Evolutionary conservation across 2,888 invertebrate genomes (phyloP), one percentile per base, ranked within the genome.

Genomic region (Scaptomyza cyrtandrae): DNA sequence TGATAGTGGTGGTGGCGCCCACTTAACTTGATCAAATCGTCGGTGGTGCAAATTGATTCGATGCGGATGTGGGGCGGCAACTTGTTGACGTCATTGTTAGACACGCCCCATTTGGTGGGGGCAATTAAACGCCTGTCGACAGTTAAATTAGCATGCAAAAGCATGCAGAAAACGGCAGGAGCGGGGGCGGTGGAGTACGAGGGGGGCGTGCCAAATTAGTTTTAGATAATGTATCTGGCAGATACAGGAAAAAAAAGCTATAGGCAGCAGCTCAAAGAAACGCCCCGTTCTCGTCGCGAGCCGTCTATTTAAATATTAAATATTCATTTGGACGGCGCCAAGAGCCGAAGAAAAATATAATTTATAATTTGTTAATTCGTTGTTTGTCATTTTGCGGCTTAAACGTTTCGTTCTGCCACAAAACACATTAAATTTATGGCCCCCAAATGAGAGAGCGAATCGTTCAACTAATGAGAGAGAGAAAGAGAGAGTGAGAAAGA

Each of bases 351-450:
- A 70, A 55, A 80, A 83, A 81, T 81, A 83, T 84, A 87, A 86
- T 88, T 86, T 86, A 86, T 86, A 86, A 86, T 86, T 88, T 86
- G 86, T 86, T 86, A 86, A 86, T 88, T 86, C 86, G 84, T 78
- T 88, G 88, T 86, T 86, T 86, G 86, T 86, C 88, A 86, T 86
- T 88, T 86, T 71, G 88, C 82, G 86, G 86, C 86, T 88, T 86
- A 86, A 86, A 86, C 86, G 86, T 86, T 88, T 86, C 88, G 86
- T 86, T 87, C 83, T 86, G 86, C 85, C 76, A 79, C 81, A 79
- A 86, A 86, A 79, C 79, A 79, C 81, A 86, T 56, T 33, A 74
- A 86, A 86, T 86, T 86, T 86, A 86, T 87, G 75, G 80, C 74
- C 71, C 62, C 65, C 72, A 60, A 72, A 65, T 37, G 53, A 24